Percentiles rank a stretch among this genome's conserved stretches.
phyloP scores from a whole-genome alignment of 2,888 invertebrate species.

The Gastracanthus pulcherrimus region DNA sequence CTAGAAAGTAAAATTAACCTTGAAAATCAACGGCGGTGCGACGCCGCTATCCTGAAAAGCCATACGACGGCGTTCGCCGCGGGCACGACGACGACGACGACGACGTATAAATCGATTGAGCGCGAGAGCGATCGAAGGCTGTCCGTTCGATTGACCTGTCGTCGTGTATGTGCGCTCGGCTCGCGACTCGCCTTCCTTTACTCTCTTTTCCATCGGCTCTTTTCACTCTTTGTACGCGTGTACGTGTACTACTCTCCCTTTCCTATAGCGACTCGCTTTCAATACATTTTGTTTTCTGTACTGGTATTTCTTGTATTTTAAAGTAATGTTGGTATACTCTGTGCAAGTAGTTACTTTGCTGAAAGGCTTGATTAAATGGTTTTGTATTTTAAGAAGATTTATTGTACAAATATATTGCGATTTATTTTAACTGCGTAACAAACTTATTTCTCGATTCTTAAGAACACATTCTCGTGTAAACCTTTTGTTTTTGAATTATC shows the following conservation, averaged over 20 bases:
- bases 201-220: background rate
- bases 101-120: conserved; percentile 48
- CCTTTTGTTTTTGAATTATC: too few species aligned
- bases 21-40: background rate
- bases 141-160: conserved; percentile 50
- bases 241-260: background rate
- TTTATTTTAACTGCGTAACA: too few species aligned
- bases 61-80: background rate
- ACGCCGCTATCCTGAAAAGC: background rate
- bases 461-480: too few species aligned
- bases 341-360: too few species aligned
- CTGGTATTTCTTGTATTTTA: background rate
- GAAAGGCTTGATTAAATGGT: too few species aligned
- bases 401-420: too few species aligned
- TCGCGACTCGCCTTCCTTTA: background rate
- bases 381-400: too few species aligned
- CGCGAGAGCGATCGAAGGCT: conserved; percentile 28
- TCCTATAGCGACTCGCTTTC: background rate
- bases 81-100: background rate
- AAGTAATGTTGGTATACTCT: background rate
- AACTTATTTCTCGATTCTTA: too few species aligned
- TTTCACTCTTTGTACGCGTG: background rate
- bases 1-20: background rate
- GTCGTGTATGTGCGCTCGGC: background rate
- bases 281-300: background rate